Percentiles rank a stretch among this genome's conserved stretches.
Evolutionary conservation across 2,797 vertebrate genomes (phyloP).

Genomic region (Periparus ater): DNA sequence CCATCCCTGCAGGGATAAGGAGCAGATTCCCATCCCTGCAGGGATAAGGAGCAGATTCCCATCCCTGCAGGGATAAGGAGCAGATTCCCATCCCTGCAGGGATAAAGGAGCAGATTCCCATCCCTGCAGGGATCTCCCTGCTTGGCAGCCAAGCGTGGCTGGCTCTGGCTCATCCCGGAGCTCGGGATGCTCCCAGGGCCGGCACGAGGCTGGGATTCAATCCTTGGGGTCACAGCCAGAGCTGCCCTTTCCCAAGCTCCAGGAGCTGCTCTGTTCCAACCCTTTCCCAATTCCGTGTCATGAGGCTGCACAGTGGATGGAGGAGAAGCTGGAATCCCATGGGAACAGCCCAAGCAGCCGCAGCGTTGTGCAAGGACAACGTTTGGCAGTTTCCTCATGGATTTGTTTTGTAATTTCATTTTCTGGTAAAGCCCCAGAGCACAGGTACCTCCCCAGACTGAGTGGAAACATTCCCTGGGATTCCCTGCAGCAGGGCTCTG

Average conservation of each 20-base stretch:
- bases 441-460: not conserved
- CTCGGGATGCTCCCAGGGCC: not conserved
- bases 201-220: not conserved
- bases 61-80: not conserved
- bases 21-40: not conserved
- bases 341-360: not conserved
- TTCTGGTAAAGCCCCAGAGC: not conserved
- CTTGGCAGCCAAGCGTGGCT: not conserved
- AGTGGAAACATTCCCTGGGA: not conserved
- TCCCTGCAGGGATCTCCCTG: not conserved
- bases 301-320: not conserved
- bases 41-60: not conserved
- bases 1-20: not conserved
- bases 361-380: not conserved
- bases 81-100: not conserved
- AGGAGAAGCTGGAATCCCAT: not conserved
- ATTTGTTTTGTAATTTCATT: not conserved
- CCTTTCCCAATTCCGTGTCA: not conserved
- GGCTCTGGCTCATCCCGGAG: not conserved
- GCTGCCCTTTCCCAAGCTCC: constrained; percentile 11
- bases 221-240: not conserved
- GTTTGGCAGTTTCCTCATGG: not conserved
- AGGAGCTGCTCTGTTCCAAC: not conserved
- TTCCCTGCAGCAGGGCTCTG: not conserved
- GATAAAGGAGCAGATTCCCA: no score